Evolutionary conservation across 2,888 invertebrate genomes (phyloP), one percentile per base, ranked within the genome.

Genomic region (Argyresthia albistria): DNA sequence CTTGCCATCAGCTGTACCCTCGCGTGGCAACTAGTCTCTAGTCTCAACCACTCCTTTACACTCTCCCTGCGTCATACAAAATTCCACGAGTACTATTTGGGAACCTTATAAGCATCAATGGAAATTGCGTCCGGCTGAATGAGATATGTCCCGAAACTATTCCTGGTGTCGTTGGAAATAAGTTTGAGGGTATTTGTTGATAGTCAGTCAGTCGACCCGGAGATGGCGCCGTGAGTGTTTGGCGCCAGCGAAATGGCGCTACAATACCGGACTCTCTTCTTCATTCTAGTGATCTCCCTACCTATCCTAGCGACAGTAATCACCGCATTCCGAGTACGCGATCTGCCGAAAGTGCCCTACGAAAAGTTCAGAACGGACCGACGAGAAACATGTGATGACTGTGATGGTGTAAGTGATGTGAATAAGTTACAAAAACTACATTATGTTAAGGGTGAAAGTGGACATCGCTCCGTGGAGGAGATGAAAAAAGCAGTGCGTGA

Each of bases 11-110:
- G 67, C 63, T 88, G 89, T 66, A 91, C 90, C 56, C 78, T 90
- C 53, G 81, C 88, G 76, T 82, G 92, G 72, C 61, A 90, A 91
- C 70, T 91, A 92, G 80, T 89, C 90, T 66, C 86, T 90, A 69
- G 89, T 65, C 67, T 69, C 71, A 76, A 72, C 72, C 76, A 72
- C 70, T 70, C 75, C 73, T 71, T 74, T 74, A 9, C 16, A 11
- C 43, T 43, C 16, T 43, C 50, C 50, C 50, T 25, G 16, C 25
- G 50, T 49, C 49, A 49, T 15, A n/a, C 35, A 35, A 12, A 16
- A 16, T 35, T 47, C 35, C 11, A n/a, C n/a, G 50, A 16, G 11
- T 42, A 50, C 1, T 9, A 48, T 48, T 37, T 14, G 37, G 37
- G 1, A n/a, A 7, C 48, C 25, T 35, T 25, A 25, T 25, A 25